Base-by-base conservation (phyloP, 37 sponge, comb jelly and placozoan genomes). In the Theonella swinhoei region DNA sequence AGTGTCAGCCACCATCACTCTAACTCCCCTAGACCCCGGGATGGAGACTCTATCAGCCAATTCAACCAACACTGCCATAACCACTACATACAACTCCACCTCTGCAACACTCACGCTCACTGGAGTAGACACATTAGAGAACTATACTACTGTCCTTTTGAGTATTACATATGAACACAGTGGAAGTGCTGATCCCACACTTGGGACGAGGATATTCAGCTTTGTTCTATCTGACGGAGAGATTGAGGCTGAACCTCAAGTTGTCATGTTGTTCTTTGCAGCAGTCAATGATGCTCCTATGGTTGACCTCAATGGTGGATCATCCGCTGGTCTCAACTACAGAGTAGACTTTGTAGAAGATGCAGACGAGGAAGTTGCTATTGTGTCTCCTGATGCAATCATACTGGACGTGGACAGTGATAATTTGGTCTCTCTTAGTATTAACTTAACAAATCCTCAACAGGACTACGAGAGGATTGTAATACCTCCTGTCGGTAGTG, bases 261-360 rank as follows among this genome's bases (percentile, higher is more conserved):
- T 67, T 25, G 75, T 69, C 24, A 40, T 39, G 26, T 19, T 91
- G 22, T 75, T 74, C 62, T 83, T 91, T 47, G 38, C 28, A 61
- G 79, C 80, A 34, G 80, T 91, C 38, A 91, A 91, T 87, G 81
- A 87, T 77, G 40, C 74, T n/a, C 92, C 92, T 24, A 74, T 87
- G 3, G 34, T 91, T 28, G 69, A 79, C 41, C 72, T 87, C 22
- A 80, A 77, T 65, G 86, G 82, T 14, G 54, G 43, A 11, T 38
- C 59, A 32, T 39, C 9, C 22, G 14, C 47, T 3, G 73, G 74
- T 2, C 8, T 65, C 2, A 61, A 68, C 37, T 79, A 40, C 39
- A 54, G 3, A 1, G 28, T 39, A 3, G 62, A n/a, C 23, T 91
- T 91, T 79, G 41, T 67, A 26, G 92, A 91, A 80, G 91, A 86